phyloP scores from a whole-genome alignment of 2,888 invertebrate species.

The Conistra vaccinii region DNA sequence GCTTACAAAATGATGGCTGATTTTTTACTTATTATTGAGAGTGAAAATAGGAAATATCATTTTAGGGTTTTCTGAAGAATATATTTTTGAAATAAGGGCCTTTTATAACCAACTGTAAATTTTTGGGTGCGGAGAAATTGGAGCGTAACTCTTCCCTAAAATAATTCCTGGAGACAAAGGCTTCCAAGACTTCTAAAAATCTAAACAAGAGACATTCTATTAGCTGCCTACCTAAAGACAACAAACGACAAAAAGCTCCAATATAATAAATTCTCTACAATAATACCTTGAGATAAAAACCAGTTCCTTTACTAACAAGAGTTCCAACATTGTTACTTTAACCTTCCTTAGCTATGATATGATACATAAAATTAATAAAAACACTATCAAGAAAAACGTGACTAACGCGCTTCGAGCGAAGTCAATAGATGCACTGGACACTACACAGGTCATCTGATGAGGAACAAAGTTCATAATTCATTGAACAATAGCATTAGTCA shows the following conservation, averaged over 20 bases:
- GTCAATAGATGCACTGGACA: constrained; percentile 13
- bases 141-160: background rate
- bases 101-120: background rate
- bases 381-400: constrained; percentile 24
- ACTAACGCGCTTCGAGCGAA: background rate
- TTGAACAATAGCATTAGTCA: constrained; percentile 20
- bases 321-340: background rate
- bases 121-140: too few species aligned
- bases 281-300: background rate
- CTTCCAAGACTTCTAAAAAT: background rate
- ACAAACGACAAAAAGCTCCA: background rate
- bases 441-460: background rate
- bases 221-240: background rate
- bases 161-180: background rate
- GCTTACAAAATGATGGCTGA: too few species aligned
- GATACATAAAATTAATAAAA: constrained; percentile 1
- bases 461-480: constrained; percentile 34
- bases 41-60: too few species aligned
- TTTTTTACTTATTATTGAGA: too few species aligned
- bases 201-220: background rate
- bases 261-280: background rate
- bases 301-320: background rate
- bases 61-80: too few species aligned
- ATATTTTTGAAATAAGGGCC: too few species aligned
- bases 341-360: constrained; percentile 1